Base-by-base conservation (phyloP, 53 echinoderm and acorn worm genomes). In the Holothuria leucospilota region DNA sequence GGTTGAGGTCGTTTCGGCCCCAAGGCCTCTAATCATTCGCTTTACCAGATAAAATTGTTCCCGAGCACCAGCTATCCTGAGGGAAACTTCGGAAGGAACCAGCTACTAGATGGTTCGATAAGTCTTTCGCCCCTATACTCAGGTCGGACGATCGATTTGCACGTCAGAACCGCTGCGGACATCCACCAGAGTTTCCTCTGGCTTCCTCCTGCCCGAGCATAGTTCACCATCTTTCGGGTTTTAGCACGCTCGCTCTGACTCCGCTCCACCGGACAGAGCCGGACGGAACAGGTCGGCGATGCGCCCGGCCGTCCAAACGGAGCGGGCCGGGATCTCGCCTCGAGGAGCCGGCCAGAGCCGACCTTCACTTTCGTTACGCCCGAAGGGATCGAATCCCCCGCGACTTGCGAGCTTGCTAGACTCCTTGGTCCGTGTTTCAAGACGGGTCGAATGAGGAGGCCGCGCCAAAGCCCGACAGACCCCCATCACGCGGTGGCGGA, bases 91-190 rank as follows among this genome's bases (percentile, higher is more conserved):
- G 88, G 91, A 91, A 91, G 93, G 93, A 91, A 93, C 90, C 91
- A 93, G 93, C 93, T 93, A 91, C 91, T 93, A 93, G 91, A 91
- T 88, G 93, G 93, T 93, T 93, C 91, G 90, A 93, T 93, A 85
- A 82, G 88, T 88, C 88, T 93, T 93, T 93, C 88, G 93, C 93
- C 93, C 93, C 93, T 91, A 91, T 88, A 91, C 91, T 88, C 88
- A 93, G 78, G 93, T 93, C 90, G 85, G n/a, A n/a, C n/a, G n/a
- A n/a, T n/a, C n/a, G n/a, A n/a, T n/a, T n/a, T n/a, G n/a, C n/a
- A n/a, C n/a, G n/a, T n/a, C n/a, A n/a, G n/a, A n/a, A n/a, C n/a
- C n/a, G n/a, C n/a, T n/a, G n/a, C n/a, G n/a, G n/a, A n/a, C n/a
- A n/a, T n/a, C n/a, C n/a, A n/a, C n/a, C n/a, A n/a, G n/a, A n/a